These are phyloP conservation scores for Calephelis virginiensis DNA, from an alignment of 1,140 invertebrate genomes.

Conservation along the genomic window DNA sequence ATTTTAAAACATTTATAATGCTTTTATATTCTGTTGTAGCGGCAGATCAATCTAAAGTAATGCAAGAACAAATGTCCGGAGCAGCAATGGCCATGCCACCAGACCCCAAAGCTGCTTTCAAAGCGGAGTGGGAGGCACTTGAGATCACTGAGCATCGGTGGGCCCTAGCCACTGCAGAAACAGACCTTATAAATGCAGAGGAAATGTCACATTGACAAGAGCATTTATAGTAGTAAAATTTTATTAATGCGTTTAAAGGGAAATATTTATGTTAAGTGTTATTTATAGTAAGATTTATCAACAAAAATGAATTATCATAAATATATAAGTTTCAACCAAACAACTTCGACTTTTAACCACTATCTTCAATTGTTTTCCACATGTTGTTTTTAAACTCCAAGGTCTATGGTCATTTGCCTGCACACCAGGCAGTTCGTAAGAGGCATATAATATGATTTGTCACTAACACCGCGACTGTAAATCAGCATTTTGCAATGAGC, in stretches of 20 bases:
- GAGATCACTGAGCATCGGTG: constrained; percentile 97
- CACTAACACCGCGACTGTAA: no score
- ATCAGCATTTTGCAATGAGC: no score
- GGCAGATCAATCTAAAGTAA: constrained; percentile 96
- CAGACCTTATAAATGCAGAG: constrained; percentile 61
- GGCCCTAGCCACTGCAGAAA: constrained; percentile 89
- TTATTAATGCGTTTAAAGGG: constrained; percentile 17
- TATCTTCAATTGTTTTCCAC: no score
- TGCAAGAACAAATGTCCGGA: constrained; percentile 99
- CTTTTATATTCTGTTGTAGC: constrained; percentile 73
- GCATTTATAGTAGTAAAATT: constrained; percentile 21
- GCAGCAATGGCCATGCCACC: constrained; percentile 97
- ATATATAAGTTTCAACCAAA: constrained; percentile 10
- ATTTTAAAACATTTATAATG: background rate
- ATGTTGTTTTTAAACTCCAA: no score
- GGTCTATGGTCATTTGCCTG: no score
- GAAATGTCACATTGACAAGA: constrained; percentile 18
- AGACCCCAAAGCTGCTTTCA: constrained; percentile 99
- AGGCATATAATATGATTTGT: no score
- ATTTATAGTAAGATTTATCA: background rate
- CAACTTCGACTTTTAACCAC: background rate
- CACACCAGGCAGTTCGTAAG: no score
- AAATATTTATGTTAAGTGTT: constrained; percentile 22
- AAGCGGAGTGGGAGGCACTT: constrained; percentile 99
- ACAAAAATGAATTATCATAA: background rate